Conservation (phyloP, 2,888 invertebrate species). For the Scaptomyza parva region DNA sequence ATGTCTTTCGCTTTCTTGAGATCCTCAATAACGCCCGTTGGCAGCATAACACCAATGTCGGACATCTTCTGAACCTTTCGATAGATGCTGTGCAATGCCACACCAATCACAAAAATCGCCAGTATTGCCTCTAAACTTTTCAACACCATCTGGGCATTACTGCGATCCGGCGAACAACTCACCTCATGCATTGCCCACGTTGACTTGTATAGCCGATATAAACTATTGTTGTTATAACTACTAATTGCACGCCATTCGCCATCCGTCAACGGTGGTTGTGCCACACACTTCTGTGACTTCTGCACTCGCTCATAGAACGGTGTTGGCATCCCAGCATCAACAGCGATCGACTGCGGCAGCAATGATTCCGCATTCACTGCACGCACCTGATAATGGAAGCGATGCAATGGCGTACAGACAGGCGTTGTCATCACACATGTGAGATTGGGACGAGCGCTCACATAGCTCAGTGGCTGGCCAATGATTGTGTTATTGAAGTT, state of each 20-base stretch:
- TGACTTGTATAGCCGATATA: conserved; percentile 70
- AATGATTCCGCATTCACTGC: conserved; percentile 79
- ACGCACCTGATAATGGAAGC: conserved; percentile 70
- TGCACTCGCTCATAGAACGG: neutral
- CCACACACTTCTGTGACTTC: conserved; percentile 20
- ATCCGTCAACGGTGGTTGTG: conserved; percentile 16
- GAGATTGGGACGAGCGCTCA: conserved; percentile 45
- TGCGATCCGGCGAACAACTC: conserved; percentile 46
- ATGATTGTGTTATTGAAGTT: conserved; percentile 61
- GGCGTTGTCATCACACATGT: conserved; percentile 55
- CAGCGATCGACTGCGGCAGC: neutral
- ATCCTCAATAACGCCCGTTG: conserved; percentile 77
- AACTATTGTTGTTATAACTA: conserved; percentile 47
- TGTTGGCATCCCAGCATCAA: neutral
- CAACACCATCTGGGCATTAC: conserved; percentile 26
- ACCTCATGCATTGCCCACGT: conserved; percentile 57
- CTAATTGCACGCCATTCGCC: conserved; percentile 23
- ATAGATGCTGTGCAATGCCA: conserved; percentile 61
- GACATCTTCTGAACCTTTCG: conserved; percentile 82
- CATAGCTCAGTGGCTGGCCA: conserved; percentile 57
- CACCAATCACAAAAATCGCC: conserved; percentile 38
- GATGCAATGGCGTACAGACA: conserved; percentile 46
- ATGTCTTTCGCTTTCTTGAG: conserved; percentile 66
- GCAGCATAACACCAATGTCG: conserved; percentile 79
- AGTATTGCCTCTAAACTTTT: conserved; percentile 36